Conservation (phyloP, 2,113 vertebrate species). For the Ciconia maguari region DNA sequence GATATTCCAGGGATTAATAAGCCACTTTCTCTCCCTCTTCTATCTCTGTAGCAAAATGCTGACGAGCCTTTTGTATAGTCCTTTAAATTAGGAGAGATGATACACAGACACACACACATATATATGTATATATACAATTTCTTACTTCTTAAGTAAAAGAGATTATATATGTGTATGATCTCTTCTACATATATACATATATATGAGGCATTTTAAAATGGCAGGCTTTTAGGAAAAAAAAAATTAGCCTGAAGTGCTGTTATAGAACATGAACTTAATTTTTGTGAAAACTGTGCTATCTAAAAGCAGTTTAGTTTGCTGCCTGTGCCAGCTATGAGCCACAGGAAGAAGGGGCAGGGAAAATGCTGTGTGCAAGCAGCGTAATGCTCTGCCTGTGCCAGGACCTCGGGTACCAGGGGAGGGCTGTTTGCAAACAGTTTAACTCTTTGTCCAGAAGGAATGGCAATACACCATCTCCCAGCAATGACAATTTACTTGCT, state of each 20-base stretch:
- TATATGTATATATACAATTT: not conserved
- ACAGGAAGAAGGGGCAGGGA: not conserved
- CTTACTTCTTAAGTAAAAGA: not conserved
- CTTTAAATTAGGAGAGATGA: not conserved
- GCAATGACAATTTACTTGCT: not conserved
- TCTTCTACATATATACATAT: not conserved
- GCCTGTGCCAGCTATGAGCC: not conserved
- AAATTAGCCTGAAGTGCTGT: not conserved
- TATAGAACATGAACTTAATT: not conserved
- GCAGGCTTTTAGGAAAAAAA: not conserved
- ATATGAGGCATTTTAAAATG: not conserved
- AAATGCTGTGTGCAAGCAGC: accelerated
- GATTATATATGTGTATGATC: not conserved
- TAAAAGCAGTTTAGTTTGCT: not conserved
- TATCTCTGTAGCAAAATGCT: not conserved
- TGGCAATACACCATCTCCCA: not conserved
- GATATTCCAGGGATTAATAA: not conserved
- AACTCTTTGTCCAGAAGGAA: not conserved
- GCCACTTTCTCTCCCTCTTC: not conserved
- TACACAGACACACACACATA: not conserved
- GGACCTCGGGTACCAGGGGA: not conserved
- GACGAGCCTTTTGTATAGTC: not conserved
- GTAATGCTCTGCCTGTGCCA: not conserved
- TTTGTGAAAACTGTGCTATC: not conserved
- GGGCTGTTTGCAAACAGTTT: not conserved